These are phyloP conservation scores for Peromyscus eremicus DNA, from an alignment of 2,797 vertebrate genomes.

Conservation along the genomic window DNA sequence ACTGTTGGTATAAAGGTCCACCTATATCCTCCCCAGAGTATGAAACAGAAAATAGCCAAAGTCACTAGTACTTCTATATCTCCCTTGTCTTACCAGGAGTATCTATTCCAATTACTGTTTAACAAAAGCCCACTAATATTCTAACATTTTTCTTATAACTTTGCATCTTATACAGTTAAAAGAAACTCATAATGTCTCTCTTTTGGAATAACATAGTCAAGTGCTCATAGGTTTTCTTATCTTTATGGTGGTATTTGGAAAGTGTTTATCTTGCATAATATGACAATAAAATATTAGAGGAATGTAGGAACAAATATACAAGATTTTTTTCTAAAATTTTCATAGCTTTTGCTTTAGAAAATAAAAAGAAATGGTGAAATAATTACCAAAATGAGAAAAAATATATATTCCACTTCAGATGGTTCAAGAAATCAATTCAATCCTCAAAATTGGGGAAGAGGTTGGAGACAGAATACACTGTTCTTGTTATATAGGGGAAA, in stretches of 20 bases:
- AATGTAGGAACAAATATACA: constrained; percentile 33
- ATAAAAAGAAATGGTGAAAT: constrained; percentile 60
- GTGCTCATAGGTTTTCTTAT: neutral
- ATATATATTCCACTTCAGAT: neutral
- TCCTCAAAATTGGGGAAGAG: neutral
- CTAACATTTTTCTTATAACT: neutral
- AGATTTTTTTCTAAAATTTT: constrained; percentile 59
- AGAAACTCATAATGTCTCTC: neutral
- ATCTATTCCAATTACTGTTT: neutral
- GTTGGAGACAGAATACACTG: neutral
- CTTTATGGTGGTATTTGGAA: constrained; percentile 9
- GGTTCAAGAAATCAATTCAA: constrained; percentile 36
- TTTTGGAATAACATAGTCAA: constrained; percentile 10
- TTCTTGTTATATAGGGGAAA: constrained; percentile 37
- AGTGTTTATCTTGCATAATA: constrained; percentile 40
- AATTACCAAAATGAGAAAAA: neutral
- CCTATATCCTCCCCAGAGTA: neutral
- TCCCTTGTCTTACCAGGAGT: neutral
- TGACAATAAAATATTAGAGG: constrained; percentile 22
- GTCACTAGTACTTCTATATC: neutral
- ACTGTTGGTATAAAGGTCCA: neutral
- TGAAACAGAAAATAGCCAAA: neutral
- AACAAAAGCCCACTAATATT: neutral
- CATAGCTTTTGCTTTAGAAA: constrained; percentile 24
- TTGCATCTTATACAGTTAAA: neutral